Conservation (phyloP, 2,888 invertebrate species). For the Myathropa florea region DNA sequence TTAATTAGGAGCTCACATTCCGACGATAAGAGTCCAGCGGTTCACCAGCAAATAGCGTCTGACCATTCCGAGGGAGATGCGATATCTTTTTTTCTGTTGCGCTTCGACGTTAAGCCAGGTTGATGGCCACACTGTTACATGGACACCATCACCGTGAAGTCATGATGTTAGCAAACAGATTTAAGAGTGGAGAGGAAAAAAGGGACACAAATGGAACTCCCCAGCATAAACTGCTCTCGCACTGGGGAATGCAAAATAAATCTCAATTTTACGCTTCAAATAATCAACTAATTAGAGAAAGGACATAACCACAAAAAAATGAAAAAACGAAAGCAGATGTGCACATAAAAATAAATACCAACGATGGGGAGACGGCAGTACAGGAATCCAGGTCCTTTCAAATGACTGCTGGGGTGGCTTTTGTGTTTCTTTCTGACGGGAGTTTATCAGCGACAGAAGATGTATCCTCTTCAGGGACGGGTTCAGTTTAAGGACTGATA, state of each 20-base stretch:
- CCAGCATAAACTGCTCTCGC: background rate
- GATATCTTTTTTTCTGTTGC: slow-evolving; percentile 8
- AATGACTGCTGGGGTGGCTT: background rate
- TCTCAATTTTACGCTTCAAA: slow-evolving; percentile 68
- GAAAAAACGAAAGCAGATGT: slow-evolving; percentile 8
- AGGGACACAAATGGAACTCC: background rate
- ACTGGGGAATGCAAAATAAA: slow-evolving; percentile 56
- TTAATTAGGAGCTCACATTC: slow-evolving; percentile 52
- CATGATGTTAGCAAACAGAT: background rate
- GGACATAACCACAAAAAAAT: slow-evolving; percentile 32
- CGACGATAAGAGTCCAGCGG: slow-evolving; percentile 14
- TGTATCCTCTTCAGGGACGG: background rate
- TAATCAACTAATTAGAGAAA: slow-evolving; percentile 62
- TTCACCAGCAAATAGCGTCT: slow-evolving; percentile 27
- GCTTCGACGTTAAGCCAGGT: slow-evolving; percentile 46
- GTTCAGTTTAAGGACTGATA: no score
- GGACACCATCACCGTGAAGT: background rate
- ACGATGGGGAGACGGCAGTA: background rate
- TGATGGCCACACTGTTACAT: slow-evolving; percentile 39
- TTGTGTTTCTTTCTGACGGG: background rate
- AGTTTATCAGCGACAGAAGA: background rate
- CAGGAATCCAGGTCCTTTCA: background rate
- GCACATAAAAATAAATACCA: slow-evolving; percentile 48
- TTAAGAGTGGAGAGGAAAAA: background rate
- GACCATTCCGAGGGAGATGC: slow-evolving; percentile 7